Percentiles rank a stretch among this genome's conserved stretches.
Conservation (phyloP, 2,113 vertebrate genomes). For the Nematolebias whitei region DNA sequence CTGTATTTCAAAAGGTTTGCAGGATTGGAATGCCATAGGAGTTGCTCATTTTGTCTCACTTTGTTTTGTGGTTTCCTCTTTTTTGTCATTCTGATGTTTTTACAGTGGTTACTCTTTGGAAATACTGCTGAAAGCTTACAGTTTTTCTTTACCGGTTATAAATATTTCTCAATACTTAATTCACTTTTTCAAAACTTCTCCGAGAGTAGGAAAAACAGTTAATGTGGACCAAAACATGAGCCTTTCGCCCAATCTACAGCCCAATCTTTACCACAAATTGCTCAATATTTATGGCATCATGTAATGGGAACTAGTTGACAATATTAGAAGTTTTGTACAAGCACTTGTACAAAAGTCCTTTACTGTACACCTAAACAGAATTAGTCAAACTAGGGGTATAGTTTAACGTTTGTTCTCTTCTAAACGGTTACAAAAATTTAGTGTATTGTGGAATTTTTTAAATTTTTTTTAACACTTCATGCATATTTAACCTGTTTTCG, state of each 20-base stretch:
- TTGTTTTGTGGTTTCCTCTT: constrained; percentile 65
- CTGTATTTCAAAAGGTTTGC: constrained; percentile 41
- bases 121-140: constrained; percentile 55
- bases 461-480: too few species aligned
- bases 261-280: constrained; percentile 9
- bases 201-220: constrained; percentile 40
- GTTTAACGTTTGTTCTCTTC: too few species aligned
- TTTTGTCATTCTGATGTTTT: constrained; percentile 61
- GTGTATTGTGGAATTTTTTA: too few species aligned
- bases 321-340: background rate
- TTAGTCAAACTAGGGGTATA: too few species aligned
- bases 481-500: too few species aligned
- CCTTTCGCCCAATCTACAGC: constrained; percentile 5
- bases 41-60: constrained; percentile 47
- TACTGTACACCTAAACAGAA: too few species aligned
- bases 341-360: background rate
- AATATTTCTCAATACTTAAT: constrained; percentile 64
- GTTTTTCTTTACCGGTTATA: constrained; percentile 48
- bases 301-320: background rate
- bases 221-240: constrained; percentile 14
- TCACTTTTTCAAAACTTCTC: constrained; percentile 37
- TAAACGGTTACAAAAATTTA: too few species aligned
- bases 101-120: constrained; percentile 60
- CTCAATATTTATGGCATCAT: constrained; percentile 1
- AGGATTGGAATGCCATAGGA: constrained; percentile 46